Base-by-base conservation (phyloP, 1,140 invertebrate species). In the Drosophila equinoxialis region DNA sequence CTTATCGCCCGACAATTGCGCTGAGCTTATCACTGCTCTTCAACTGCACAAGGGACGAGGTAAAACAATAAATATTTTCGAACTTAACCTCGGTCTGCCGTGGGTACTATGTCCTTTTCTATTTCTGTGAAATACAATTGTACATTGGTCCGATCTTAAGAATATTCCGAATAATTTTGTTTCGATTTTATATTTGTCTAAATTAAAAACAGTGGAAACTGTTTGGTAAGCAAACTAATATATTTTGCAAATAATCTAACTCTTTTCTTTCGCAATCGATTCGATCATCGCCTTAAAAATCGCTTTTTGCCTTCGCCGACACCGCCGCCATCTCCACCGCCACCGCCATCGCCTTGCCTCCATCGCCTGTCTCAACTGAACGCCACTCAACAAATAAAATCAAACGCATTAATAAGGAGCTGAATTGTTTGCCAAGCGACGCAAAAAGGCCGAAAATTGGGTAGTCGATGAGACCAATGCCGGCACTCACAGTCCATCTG, bases 371-470 rank as follows among this genome's bases (percentile, higher is more conserved):
- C 45, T 63, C 55, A 63, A 37, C 45, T 62, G 48, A 48, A 51
- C 45, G 45, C 67, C 67, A 68, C 68, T 62, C 64, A 60, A 55
- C 57, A 48, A 70, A 30, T 20, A 45, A 45, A 39, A 23, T 26
- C 61, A 37, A 79, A 41, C 74, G 17, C 45, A 51, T 51, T 51
- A 51, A 4, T 51, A 51, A 96, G 96, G 96, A 67, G 97, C 96
- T 13, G 96, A 96, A 92, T 94, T 98, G 81, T 98, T 98, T 93
- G 96, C 96, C 17, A 97, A 97, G 91, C 94, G 97, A 55, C 95
- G 96, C 90, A 96, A 96, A 93, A 94, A 95, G 79, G 96, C 96
- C 6, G 96, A 97, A 86, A 96, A 97, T 92, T 98, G 96, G 96
- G 94, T 97, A 14, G 95, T 97, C 14, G 96, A 97, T 78, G 96